These are phyloP conservation scores for Eristalis arbustorum DNA, from an alignment of 2,888 invertebrate genomes.

Conservation along the genomic window DNA sequence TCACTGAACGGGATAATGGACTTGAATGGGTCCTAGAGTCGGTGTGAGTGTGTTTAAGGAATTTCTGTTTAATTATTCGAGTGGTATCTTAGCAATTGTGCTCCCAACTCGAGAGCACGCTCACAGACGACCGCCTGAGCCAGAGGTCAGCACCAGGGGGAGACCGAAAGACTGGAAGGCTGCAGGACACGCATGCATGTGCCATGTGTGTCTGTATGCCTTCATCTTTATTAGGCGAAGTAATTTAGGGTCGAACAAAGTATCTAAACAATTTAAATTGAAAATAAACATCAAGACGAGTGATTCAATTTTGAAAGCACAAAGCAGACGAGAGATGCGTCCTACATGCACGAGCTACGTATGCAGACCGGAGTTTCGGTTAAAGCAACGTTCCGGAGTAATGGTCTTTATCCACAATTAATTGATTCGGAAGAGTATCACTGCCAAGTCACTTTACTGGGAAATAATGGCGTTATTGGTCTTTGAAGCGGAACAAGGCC, in stretches of 20 bases:
- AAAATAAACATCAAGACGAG: neutral
- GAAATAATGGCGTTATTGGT: neutral
- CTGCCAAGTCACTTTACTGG: neutral
- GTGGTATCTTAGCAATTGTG: slow-evolving; percentile 5
- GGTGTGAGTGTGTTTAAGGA: slow-evolving; percentile 21
- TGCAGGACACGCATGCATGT: slow-evolving; percentile 12
- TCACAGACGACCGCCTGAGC: neutral
- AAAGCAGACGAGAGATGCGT: neutral
- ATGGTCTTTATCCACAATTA: neutral
- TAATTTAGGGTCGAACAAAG: slow-evolving; percentile 2
- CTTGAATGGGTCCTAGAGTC: neutral
- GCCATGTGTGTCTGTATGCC: neutral
- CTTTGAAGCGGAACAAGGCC: neutral
- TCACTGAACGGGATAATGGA: neutral
- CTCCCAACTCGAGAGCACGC: neutral
- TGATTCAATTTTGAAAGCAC: neutral
- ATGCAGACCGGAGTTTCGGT: neutral
- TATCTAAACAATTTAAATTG: slow-evolving; percentile 30
- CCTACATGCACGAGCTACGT: neutral
- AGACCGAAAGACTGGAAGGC: neutral
- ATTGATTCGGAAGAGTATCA: neutral
- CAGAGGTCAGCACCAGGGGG: slow-evolving; percentile 14
- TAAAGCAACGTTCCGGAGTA: neutral
- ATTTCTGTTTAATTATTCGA: slow-evolving; percentile 52
- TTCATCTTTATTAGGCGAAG: neutral